phyloP scores from a whole-genome alignment of 2,113 vertebrate genomes.

The Dipodomys spectabilis region DNA sequence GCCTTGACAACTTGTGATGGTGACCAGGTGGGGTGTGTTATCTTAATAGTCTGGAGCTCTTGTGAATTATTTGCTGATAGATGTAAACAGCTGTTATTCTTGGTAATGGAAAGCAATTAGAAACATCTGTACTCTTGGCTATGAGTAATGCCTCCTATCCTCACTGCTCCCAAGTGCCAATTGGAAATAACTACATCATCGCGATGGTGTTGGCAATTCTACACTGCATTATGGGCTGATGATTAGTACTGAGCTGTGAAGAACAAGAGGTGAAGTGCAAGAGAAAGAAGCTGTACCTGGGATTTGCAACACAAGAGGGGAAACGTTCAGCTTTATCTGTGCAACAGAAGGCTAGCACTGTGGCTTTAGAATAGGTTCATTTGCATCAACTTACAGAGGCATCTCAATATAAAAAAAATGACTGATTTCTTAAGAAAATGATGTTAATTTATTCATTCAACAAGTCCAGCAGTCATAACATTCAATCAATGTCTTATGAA shows the following conservation, averaged over 20 bases:
- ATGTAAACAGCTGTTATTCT: conserved; percentile 99
- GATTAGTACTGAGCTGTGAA: conserved; percentile 95
- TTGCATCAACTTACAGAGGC: not conserved
- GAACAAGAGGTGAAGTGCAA: conserved; percentile 88
- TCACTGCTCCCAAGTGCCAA: conserved; percentile 94
- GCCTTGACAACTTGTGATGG: conserved; percentile 94
- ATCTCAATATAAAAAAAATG: not conserved
- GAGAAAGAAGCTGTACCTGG: conserved; percentile 69
- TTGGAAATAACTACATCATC: conserved; percentile 99
- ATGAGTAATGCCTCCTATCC: conserved; percentile 94
- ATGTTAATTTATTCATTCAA: not conserved
- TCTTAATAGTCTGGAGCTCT: conserved; percentile 99
- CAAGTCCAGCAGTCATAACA: not conserved
- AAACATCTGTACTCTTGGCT: conserved; percentile 99
- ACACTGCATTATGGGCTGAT: conserved; percentile 85
- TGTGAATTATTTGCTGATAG: conserved; percentile 99
- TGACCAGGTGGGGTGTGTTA: conserved; percentile 99
- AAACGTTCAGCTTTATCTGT: not conserved
- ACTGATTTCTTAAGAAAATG: not conserved
- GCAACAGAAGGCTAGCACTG: not conserved
- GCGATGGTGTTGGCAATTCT: conserved; percentile 87
- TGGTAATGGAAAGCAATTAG: conserved; percentile 99
- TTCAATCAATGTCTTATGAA: no score
- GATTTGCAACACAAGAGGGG: not conserved
- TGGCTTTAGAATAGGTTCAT: not conserved